These are phyloP conservation scores for Schrankia costaestrigalis DNA, from an alignment of 2,888 invertebrate species.

Conservation along the genomic window DNA sequence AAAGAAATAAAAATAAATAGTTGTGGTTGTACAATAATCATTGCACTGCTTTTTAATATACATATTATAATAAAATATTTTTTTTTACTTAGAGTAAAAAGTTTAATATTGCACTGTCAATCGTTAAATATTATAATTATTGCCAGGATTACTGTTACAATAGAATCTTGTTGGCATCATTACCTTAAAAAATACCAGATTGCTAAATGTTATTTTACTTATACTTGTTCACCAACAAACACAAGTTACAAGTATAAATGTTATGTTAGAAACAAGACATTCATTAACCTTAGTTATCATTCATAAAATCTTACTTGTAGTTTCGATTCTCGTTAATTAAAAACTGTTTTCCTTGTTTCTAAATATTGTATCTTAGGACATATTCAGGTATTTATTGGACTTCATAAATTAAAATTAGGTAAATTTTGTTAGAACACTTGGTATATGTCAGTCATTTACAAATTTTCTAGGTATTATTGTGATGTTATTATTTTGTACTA, in stretches of 20 bases:
- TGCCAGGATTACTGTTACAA: slow-evolving; percentile 41
- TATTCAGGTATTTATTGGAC: slow-evolving; percentile 30
- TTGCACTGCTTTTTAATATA: slow-evolving; percentile 62
- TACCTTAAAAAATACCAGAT: slow-evolving; percentile 33
- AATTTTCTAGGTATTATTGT: slow-evolving; percentile 28
- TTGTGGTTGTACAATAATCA: slow-evolving; percentile 51
- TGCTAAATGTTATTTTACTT: slow-evolving; percentile 19
- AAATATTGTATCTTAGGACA: slow-evolving; percentile 29
- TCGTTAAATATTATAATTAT: slow-evolving; percentile 46
- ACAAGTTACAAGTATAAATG: slow-evolving; percentile 25
- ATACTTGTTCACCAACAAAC: slow-evolving; percentile 20
- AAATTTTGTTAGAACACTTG: slow-evolving; percentile 35
- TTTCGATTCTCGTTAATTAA: too few relatives aligned
- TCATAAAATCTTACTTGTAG: too few relatives aligned
- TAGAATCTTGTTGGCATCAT: slow-evolving; percentile 41
- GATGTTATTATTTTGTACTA: slow-evolving; percentile 55
- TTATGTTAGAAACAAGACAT: slow-evolving; percentile 30
- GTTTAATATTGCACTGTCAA: slow-evolving; percentile 75
- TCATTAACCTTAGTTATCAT: too few relatives aligned
- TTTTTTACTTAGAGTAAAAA: slow-evolving; percentile 75
- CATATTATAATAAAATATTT: slow-evolving; percentile 47
- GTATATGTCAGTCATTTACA: slow-evolving; percentile 34
- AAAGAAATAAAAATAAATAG: slow-evolving; percentile 37
- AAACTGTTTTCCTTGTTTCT: slow-evolving; percentile 26
- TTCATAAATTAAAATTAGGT: slow-evolving; percentile 32